Conservation (phyloP, 2,797 vertebrate genomes). For the Paedocypris micromegethes region DNA sequence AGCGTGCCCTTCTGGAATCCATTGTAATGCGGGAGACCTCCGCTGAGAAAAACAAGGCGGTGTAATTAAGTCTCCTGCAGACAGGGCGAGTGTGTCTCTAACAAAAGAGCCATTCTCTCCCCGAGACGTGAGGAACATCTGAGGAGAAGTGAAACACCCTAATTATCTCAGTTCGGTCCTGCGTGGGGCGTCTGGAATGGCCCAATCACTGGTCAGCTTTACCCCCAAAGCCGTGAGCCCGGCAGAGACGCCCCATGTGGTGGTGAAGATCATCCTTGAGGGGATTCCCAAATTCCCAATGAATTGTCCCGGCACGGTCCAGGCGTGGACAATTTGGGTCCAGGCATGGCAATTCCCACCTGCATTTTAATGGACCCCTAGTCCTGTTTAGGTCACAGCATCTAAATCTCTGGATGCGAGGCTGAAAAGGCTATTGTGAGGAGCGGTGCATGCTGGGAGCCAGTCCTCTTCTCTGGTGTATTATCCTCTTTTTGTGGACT, state of each 20-base stretch:
- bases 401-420: constrained; percentile 67
- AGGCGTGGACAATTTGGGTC: constrained; percentile 28
- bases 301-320: background rate
- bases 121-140: constrained; percentile 52
- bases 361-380: constrained; percentile 39
- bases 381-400: constrained; percentile 66
- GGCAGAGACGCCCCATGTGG: constrained; percentile 56
- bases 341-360: constrained; percentile 12
- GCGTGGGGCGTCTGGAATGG: constrained; percentile 59
- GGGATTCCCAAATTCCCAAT: constrained; percentile 25
- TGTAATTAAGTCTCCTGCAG: constrained; percentile 54
- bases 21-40: constrained; percentile 39
- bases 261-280: constrained; percentile 33
- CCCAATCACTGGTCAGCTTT: constrained; percentile 66
- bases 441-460: constrained; percentile 53
- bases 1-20: constrained; percentile 26
- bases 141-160: constrained; percentile 59
- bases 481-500: constrained; percentile 68
- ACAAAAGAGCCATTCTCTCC: constrained; percentile 57
- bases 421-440: constrained; percentile 69
- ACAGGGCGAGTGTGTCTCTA: constrained; percentile 51
- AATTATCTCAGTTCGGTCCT: constrained; percentile 66
- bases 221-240: constrained; percentile 63
- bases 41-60: constrained; percentile 35
- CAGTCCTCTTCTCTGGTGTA: constrained; percentile 65